Conservation (phyloP, 2,888 invertebrate species). For the Eupithecia inturbata region DNA sequence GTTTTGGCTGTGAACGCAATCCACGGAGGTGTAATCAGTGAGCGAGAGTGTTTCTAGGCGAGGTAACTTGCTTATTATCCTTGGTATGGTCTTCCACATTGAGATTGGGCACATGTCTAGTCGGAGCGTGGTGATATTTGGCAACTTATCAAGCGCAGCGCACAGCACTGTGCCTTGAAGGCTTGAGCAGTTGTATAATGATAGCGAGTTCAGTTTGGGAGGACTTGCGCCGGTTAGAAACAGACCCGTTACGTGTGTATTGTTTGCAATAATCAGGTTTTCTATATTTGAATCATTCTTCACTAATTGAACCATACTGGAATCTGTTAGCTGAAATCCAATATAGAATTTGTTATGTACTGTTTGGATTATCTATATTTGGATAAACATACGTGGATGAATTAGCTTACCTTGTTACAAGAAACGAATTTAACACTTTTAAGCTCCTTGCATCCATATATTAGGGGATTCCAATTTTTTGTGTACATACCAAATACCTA, state of each 20-base stretch:
- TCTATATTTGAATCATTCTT: constrained; percentile 69
- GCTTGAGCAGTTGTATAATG: constrained; percentile 76
- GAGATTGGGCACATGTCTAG: constrained; percentile 69
- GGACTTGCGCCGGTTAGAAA: constrained; percentile 69
- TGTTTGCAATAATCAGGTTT: constrained; percentile 67
- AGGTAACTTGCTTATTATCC: constrained; percentile 67
- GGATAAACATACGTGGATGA: background rate
- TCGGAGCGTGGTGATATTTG: constrained; percentile 63
- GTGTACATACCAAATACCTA: constrained; percentile 78
- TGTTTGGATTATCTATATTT: background rate
- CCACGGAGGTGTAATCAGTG: constrained; percentile 66
- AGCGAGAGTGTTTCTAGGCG: constrained; percentile 69
- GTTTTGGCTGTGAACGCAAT: constrained; percentile 53
- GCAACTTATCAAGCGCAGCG: constrained; percentile 64
- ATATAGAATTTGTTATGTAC: background rate
- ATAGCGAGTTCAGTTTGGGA: constrained; percentile 59
- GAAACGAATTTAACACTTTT: constrained; percentile 76
- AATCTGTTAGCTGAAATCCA: constrained; percentile 69
- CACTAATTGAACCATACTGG: constrained; percentile 71
- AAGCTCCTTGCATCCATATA: constrained; percentile 78
- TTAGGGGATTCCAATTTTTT: constrained; percentile 80
- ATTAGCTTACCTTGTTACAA: constrained; percentile 71
- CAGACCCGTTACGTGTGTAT: constrained; percentile 73
- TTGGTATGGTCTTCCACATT: constrained; percentile 73
- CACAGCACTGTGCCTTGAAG: constrained; percentile 71